These are phyloP conservation scores for Caprella mutica DNA, from an alignment of 2,888 invertebrate species.

Conservation along the genomic window DNA sequence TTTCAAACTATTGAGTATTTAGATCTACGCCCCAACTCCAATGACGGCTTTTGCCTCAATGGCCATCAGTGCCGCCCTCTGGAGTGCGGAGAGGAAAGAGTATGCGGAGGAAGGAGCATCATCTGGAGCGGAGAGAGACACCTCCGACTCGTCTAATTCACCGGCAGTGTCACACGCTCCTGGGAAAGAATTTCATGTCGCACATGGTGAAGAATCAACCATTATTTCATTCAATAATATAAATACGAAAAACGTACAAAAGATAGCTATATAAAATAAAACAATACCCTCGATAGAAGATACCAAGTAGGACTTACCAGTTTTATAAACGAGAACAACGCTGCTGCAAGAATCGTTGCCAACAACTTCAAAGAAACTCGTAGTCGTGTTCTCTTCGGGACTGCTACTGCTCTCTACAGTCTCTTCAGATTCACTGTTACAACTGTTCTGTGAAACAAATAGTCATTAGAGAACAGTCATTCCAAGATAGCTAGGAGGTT, in stretches of 20 bases:
- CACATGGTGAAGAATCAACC: neutral
- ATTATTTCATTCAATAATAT: neutral
- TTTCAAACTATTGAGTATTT: no score
- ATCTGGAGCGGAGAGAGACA: conserved; percentile 16
- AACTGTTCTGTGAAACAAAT: neutral
- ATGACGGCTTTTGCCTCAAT: conserved; percentile 24
- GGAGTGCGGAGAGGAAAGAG: conserved; percentile 21
- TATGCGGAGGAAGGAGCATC: conserved; percentile 19
- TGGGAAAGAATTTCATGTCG: neutral
- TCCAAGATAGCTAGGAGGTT: no score
- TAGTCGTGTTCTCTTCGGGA: neutral
- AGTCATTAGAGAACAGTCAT: no score
- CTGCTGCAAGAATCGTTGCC: neutral
- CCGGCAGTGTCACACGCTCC: conserved; percentile 2
- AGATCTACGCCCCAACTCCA: no score
- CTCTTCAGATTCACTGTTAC: conserved; percentile 6
- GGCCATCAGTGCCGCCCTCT: conserved; percentile 27
- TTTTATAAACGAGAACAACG: neutral
- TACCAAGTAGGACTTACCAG: neutral
- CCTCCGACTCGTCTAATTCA: conserved; percentile 16
- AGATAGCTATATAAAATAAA: neutral
- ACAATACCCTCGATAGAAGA: neutral
- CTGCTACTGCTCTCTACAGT: neutral
- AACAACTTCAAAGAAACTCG: neutral
- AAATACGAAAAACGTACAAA: neutral